Conservation (phyloP, 2,797 vertebrate genomes). For the Neopelma chrysocephalum region DNA sequence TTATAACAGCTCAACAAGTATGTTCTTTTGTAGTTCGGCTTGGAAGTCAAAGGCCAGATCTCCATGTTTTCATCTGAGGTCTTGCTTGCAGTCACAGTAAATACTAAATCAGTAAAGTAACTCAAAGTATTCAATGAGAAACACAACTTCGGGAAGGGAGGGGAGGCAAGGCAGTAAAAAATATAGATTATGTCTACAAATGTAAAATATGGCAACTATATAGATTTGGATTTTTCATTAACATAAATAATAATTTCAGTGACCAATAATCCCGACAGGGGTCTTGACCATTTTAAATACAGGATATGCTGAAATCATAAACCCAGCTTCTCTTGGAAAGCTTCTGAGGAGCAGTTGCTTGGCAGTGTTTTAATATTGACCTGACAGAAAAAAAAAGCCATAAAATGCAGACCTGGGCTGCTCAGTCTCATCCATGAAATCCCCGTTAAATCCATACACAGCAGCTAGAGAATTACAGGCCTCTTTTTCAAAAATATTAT, state of each 20-base stretch:
- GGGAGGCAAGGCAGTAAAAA: background rate
- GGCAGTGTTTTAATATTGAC: background rate
- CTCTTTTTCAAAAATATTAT: background rate
- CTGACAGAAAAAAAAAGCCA: background rate
- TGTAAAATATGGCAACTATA: background rate
- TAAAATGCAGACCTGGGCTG: background rate
- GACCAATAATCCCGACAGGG: background rate
- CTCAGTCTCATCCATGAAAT: background rate
- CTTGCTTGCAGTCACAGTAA: background rate
- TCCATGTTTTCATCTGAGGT: background rate
- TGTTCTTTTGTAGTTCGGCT: background rate
- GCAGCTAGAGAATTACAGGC: background rate
- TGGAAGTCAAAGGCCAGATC: background rate
- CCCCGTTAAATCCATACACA: background rate
- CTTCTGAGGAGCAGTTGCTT: background rate
- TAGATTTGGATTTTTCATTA: background rate
- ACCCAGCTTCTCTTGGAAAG: background rate
- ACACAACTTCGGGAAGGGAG: background rate
- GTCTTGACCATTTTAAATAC: background rate
- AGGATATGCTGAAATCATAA: background rate
- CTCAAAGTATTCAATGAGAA: background rate
- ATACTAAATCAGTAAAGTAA: background rate
- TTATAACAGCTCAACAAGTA: background rate
- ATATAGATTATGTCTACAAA: background rate
- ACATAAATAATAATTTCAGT: background rate